Percentiles rank a stretch among this genome's conserved stretches.
Evolutionary conservation across 2,888 invertebrate species (phyloP).

Genomic region (Labia minor): DNA sequence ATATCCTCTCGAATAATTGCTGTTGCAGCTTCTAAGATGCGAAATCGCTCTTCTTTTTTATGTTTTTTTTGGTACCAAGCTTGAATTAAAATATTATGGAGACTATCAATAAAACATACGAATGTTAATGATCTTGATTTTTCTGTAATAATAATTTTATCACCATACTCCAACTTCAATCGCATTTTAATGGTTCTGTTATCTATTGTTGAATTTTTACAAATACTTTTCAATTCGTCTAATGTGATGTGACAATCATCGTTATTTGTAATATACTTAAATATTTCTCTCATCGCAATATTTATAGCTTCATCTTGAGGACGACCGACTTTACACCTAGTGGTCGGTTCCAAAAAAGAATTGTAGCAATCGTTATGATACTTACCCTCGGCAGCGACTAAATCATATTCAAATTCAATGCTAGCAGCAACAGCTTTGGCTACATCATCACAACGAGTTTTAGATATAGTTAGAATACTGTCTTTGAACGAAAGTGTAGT

Average conservation of each 20-base stretch:
- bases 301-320: constrained; percentile 30
- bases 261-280: constrained; percentile 27
- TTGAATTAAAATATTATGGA: constrained; percentile 25
- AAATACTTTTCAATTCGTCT: constrained; percentile 28
- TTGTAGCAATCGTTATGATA: constrained; percentile 31
- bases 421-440: constrained; percentile 31
- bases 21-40: constrained; percentile 27
- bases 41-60: constrained; percentile 29
- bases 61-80: constrained; percentile 28
- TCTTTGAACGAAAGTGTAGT: constrained; percentile 23
- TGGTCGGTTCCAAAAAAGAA: constrained; percentile 31
- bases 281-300: constrained; percentile 33
- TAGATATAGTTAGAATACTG: constrained; percentile 18
- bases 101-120: constrained; percentile 20
- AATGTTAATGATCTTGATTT: constrained; percentile 23
- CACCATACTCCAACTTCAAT: constrained; percentile 31
- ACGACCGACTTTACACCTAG: constrained; percentile 32
- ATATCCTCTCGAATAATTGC: constrained; percentile 23
- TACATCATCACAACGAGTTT: constrained; percentile 26
- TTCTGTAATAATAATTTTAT: constrained; percentile 31
- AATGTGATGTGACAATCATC: constrained; percentile 3
- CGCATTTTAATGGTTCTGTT: constrained; percentile 30
- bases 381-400: constrained; percentile 31
- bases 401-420: constrained; percentile 29
- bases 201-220: constrained; percentile 28